Evolutionary conservation across 2,797 vertebrate genomes (phyloP).

Genomic region (Loris lydekkerianus): DNA sequence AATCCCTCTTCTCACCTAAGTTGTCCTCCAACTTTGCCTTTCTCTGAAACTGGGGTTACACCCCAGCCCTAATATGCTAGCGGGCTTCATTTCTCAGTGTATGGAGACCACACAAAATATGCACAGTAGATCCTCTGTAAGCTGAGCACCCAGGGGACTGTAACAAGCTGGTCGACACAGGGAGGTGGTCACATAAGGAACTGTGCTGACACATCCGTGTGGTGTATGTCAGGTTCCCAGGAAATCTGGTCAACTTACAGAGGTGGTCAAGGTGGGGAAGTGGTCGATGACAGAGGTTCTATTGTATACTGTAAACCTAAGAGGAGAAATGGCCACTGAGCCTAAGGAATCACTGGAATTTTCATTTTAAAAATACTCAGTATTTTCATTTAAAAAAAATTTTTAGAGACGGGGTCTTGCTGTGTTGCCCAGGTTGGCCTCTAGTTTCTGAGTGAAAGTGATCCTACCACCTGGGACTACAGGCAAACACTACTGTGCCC

Average conservation of each 20-base stretch:
- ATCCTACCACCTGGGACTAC: neutral
- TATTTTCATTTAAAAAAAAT: neutral
- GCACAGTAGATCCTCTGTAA: no score
- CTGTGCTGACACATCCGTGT: no score
- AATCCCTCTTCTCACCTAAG: neutral
- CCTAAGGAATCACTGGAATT: neutral
- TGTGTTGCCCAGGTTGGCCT: neutral
- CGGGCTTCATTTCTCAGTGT: neutral
- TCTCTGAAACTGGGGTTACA: neutral
- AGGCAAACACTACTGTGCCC: neutral
- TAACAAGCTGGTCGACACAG: no score
- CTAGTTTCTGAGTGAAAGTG: neutral
- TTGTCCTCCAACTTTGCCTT: neutral
- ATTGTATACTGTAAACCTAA: neutral
- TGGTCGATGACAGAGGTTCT: no score
- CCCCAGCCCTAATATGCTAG: rapidly evolving
- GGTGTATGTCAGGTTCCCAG: no score
- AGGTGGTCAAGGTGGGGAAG: no score
- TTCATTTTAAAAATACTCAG: neutral
- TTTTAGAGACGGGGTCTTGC: neutral
- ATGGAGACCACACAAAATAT: neutral
- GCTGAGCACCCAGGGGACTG: no score
- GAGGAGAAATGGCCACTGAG: neutral
- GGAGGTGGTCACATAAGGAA: no score
- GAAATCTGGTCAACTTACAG: no score